phyloP scores from a whole-genome alignment of 2,888 invertebrate species.

The Xiphydria camelus region DNA sequence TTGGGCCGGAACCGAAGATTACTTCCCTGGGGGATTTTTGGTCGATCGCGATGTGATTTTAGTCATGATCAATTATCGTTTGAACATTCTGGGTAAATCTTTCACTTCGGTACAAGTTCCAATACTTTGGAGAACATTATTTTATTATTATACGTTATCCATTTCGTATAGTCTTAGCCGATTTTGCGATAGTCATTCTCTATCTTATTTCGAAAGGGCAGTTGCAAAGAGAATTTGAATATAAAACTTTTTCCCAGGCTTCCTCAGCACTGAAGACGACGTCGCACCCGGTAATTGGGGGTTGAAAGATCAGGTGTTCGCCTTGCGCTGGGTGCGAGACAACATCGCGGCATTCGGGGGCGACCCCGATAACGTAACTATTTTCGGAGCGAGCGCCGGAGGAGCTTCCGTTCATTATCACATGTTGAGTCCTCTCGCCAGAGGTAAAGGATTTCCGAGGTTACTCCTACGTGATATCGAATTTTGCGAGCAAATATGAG shows the following conservation, averaged over 20 bases:
- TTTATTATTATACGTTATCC: background rate
- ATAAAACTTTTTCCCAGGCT: background rate
- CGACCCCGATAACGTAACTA: conserved; percentile 10
- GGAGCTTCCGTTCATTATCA: conserved; percentile 14
- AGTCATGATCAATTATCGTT: conserved; percentile 42
- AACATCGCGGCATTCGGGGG: conserved; percentile 11
- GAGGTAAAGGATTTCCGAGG: background rate
- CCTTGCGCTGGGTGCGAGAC: conserved; percentile 10
- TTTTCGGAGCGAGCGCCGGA: conserved; percentile 11
- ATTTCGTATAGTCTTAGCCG: no score
- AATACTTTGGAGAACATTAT: background rate
- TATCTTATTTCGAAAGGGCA: no score
- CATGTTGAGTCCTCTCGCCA: conserved; percentile 8
- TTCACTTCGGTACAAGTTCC: background rate
- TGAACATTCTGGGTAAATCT: conserved; percentile 45
- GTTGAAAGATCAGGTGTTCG: conserved; percentile 10
- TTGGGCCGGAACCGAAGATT: conserved; percentile 32
- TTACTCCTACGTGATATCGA: background rate
- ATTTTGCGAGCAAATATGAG: no score
- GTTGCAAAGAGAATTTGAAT: no score
- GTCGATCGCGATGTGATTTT: conserved; percentile 40
- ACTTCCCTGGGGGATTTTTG: conserved; percentile 40
- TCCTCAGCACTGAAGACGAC: conserved; percentile 13
- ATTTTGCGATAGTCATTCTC: no score
- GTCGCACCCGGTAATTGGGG: conserved; percentile 13